phyloP scores from a whole-genome alignment of 2,113 vertebrate genomes.

The Ellobius talpinus region DNA sequence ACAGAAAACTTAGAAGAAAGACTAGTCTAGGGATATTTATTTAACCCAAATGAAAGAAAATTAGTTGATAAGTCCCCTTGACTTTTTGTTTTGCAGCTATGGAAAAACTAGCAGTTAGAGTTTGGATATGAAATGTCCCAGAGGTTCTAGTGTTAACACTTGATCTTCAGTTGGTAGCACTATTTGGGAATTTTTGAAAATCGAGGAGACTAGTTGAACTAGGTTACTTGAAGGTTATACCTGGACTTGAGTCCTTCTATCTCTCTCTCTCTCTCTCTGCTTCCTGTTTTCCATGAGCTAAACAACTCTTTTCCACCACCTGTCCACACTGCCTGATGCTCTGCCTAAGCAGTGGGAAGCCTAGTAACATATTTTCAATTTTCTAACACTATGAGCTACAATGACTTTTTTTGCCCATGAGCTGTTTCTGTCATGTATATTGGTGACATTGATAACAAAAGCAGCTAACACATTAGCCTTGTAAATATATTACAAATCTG shows the following conservation, averaged over 20 bases:
- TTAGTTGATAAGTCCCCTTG: background rate
- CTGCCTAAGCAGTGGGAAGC: background rate
- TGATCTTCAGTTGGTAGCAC: background rate
- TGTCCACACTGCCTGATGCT: background rate
- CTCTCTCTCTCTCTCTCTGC: background rate
- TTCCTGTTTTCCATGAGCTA: background rate
- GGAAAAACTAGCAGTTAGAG: background rate
- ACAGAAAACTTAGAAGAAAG: background rate
- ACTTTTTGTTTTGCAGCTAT: background rate
- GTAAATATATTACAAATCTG: background rate
- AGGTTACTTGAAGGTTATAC: background rate
- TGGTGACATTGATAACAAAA: background rate
- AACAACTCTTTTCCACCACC: background rate
- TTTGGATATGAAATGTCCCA: background rate
- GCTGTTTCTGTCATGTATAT: background rate
- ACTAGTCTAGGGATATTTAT: background rate
- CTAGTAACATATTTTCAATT: background rate
- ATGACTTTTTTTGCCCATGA: background rate
- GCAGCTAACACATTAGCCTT: background rate
- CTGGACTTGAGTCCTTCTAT: background rate
- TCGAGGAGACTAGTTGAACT: background rate
- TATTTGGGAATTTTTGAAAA: background rate
- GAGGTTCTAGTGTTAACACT: background rate
- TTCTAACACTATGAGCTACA: background rate
- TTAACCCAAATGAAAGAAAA: background rate